Base-by-base conservation (phyloP, 2,113 vertebrate species). In the Leptocoma aspasia region DNA sequence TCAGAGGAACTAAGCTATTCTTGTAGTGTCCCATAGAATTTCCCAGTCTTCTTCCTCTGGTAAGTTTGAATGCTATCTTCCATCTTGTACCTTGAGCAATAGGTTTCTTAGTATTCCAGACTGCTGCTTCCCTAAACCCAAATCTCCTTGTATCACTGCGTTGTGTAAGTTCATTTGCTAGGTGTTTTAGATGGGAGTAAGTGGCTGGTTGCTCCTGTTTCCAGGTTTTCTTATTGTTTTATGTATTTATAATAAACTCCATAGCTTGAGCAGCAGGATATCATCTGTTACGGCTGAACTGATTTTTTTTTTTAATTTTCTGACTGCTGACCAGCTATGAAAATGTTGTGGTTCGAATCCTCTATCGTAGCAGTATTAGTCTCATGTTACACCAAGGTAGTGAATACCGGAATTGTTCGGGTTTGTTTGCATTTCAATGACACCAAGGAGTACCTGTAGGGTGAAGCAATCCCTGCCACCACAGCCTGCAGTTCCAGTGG, bases 1-100 rank as follows among this genome's bases (percentile, higher is more conserved):
- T 94, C 94, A 94, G 94, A 93, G 83, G 86, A 94, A 89, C 41
- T 90, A 76, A 86, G 18, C 70, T 82, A 50, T 88, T 90, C 52
- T 90, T 95, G n/a, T 87, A 88, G 85, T 83, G 49, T 90, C 72
- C 69, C 4, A 39, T 78, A 88, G 90, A 88, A 75, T 86, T 96
- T 92, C 68, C 52, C 79, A 83, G 82, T 44, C 82, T 81, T 79
- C 88, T 86, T 86, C 52, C 77, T 93, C 61, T 93, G 95, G 72
- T 93, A 89, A 92, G 82, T 94, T 82, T 53, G 94, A 86, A 63
- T 53, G n/a, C 60, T 56, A 0, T 57, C 69, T 94, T 86, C 76
- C 18, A 17, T 45, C 30, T 44, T 24, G 8, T 68, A 54, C 41
- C 44, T 73, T 39, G 50, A 1, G 4, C 47, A n/a, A 3, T 41